These are phyloP conservation scores for Epinephelus moara DNA, from an alignment of 2,113 vertebrate genomes.

Conservation along the genomic window DNA sequence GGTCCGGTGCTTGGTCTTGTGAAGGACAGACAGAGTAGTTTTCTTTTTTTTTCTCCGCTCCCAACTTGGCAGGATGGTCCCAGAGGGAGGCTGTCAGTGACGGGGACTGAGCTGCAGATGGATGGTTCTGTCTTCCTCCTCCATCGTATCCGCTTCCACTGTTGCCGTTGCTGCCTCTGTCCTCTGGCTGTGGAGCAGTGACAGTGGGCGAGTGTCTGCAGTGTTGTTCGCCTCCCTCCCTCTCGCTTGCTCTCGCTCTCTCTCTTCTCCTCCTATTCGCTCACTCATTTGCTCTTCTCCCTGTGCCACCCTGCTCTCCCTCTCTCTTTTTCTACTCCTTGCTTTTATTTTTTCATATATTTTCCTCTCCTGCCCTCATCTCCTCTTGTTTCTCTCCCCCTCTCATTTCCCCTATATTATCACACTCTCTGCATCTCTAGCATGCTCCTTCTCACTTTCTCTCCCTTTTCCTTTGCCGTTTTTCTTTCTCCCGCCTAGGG, in stretches of 20 bases:
- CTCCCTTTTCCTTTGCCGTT: neutral
- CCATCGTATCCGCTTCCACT: slow-evolving; percentile 67
- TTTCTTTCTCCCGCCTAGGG: slow-evolving; percentile 36
- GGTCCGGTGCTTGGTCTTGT: slow-evolving; percentile 57
- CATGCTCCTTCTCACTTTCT: slow-evolving; percentile 52
- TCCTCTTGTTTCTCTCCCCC: slow-evolving; percentile 4
- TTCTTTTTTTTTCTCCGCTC: slow-evolving; percentile 32
- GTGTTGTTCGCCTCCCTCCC: slow-evolving; percentile 76
- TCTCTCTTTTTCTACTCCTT: slow-evolving; percentile 30
- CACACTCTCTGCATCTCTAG: slow-evolving; percentile 33
- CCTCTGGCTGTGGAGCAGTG: slow-evolving; percentile 83
- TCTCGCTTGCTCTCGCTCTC: slow-evolving; percentile 51
- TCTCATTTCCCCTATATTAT: slow-evolving; percentile 29
- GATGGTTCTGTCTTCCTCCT: slow-evolving; percentile 65
- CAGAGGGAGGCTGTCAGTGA: slow-evolving; percentile 61
- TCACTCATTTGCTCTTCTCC: slow-evolving; percentile 3
- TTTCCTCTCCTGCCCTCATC: slow-evolving; percentile 29
- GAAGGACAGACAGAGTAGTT: slow-evolving; percentile 63
- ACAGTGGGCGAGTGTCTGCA: slow-evolving; percentile 81
- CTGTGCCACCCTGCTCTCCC: slow-evolving; percentile 23
- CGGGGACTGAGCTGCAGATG: slow-evolving; percentile 60
- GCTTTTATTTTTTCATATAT: slow-evolving; percentile 14
- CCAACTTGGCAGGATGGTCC: slow-evolving; percentile 66
- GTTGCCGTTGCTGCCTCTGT: slow-evolving; percentile 76
- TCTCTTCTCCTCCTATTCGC: slow-evolving; percentile 24